Evolutionary conservation across 2,797 vertebrate genomes (phyloP), one percentile per base, ranked within the genome.

Genomic region (Pteronotus mesoamericanus): DNA sequence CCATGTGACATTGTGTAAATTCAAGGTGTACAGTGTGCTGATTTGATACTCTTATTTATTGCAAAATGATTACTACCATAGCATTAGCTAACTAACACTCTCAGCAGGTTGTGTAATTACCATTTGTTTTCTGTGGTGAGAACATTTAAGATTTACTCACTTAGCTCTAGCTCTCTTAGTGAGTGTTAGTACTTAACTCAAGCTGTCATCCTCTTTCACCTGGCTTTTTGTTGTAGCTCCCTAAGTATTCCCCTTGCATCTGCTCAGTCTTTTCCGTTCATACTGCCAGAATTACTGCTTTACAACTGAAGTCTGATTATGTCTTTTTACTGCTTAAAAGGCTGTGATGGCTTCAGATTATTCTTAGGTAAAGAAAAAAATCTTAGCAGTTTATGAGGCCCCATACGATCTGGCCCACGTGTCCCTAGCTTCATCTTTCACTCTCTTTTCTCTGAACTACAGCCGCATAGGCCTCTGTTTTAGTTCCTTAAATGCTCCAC

Each of bases 381-480:
- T 64, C 44, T 57, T 44, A 2, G 22, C 59, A 86, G 59, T 42
- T 48, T 75, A 0, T 51, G 19, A 75, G 29, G 34, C 2, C 46
- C n/a, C 10, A 0, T 34, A 2, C 26, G 14, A 18, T 59, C 21
- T 59, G n/a, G 32, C 57, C 42, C 4, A 0, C 48, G 66, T 69
- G 51, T 68, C 66, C 9, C 3, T 53, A 4, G 59, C 53, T 32
- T 22, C 42, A 3, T 59, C 22, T 75, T 14, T 6, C 7, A 1
- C 12, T 24, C 4, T 19, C 15, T 34, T 12, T 21, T 68, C 7
- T 42, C 3, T 68, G 29, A 69, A 24, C 26, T 57, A 7, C 9
- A 26, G 37, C 16, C 37, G 44, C 2, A n/a, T 46, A 34, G n/a
- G 9, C 18, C 22, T 69, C 68, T 32, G 44, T 66, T 46, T 77